Percentiles rank a stretch among this genome's conserved stretches.
Evolutionary conservation across 1,140 invertebrate species (phyloP).

Genomic region (Piezodorus guildinii): DNA sequence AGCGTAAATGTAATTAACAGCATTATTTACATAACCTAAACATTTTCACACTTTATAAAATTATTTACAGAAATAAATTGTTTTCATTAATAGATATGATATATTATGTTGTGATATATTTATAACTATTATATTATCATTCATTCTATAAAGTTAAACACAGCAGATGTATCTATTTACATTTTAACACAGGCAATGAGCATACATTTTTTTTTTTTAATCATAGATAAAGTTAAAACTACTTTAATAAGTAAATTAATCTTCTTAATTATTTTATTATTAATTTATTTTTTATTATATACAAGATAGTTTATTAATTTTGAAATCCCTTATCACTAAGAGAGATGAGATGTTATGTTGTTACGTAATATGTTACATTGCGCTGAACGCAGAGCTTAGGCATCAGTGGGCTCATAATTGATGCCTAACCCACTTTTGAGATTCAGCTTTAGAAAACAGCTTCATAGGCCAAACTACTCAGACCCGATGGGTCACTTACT

Average conservation of each 20-base stretch:
- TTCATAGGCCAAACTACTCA: conserved; percentile 29
- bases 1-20: conserved; percentile 18
- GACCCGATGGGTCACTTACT: conserved; percentile 38
- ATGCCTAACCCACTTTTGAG: conserved; percentile 14
- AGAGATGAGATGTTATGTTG: not conserved
- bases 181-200: conserved; percentile 22
- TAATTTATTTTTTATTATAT: not conserved
- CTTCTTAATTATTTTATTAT: not conserved
- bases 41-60: conserved; percentile 4
- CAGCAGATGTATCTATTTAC: not conserved
- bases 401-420: conserved; percentile 26
- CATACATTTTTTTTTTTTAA: conserved; percentile 19
- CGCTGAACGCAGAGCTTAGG: conserved; percentile 20
- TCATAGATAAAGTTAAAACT: conserved; percentile 14
- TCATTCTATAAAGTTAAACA: not conserved
- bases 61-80: conserved; percentile 14
- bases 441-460: not conserved
- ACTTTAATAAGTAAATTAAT: not conserved
- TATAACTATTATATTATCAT: not conserved
- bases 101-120: too few species aligned
- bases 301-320: not conserved
- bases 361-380: conserved; percentile 21
- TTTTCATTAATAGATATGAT: not conserved
- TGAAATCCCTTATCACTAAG: not conserved
- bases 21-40: not conserved